Conservation (phyloP, 1,140 invertebrate genomes). For the Ceratoteleas bidentatus region DNA sequence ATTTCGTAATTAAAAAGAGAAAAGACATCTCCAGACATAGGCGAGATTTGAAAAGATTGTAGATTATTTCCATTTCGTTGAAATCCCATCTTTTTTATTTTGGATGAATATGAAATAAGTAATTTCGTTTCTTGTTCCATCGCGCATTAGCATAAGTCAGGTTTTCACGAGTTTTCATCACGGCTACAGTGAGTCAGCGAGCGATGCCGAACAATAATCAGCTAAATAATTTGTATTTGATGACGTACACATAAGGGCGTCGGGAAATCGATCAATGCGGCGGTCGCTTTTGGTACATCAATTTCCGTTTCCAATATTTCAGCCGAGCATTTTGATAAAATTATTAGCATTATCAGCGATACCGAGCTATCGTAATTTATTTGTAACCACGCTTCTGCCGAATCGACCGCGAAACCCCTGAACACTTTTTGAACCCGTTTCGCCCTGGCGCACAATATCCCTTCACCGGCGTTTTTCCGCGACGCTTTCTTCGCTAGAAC, state of each 20-base stretch:
- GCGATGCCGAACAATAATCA: conserved; percentile 24
- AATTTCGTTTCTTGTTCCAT: background rate
- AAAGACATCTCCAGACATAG: background rate
- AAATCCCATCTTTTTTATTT: no score
- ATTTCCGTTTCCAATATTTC: conserved; percentile 60
- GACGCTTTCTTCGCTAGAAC: no score
- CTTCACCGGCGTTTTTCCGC: no score
- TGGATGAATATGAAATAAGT: background rate
- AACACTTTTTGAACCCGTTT: no score
- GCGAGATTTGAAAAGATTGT: no score
- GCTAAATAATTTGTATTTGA: conserved; percentile 49
- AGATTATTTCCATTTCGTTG: no score
- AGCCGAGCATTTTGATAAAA: conserved; percentile 53
- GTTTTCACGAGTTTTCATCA: background rate
- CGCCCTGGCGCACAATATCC: no score
- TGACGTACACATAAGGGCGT: conserved; percentile 31
- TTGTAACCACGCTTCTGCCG: conserved; percentile 30
- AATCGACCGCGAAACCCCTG: no score
- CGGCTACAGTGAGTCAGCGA: background rate
- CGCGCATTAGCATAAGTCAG: no score
- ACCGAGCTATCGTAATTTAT: conserved; percentile 55
- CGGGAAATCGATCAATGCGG: conserved; percentile 49
- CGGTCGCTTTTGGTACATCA: conserved; percentile 55
- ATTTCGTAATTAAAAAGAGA: background rate
- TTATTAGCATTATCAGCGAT: conserved; percentile 51